phyloP scores from a whole-genome alignment of 2,797 vertebrate species.

The Gila robusta region DNA sequence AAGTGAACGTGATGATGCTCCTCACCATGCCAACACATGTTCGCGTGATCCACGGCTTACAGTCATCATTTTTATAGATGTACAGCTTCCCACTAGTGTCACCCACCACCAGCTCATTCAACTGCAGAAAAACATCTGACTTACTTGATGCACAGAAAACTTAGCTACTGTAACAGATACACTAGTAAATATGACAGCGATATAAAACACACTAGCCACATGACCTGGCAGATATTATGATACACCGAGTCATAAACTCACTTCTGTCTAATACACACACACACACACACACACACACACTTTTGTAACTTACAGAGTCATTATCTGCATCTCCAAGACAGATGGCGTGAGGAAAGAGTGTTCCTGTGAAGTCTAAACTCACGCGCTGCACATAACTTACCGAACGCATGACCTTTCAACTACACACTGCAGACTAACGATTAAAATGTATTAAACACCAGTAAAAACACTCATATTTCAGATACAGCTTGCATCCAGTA shows the following conservation, averaged over 20 bases:
- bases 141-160: background rate
- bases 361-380: slow-evolving; percentile 91
- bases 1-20: background rate
- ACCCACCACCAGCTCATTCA: slow-evolving; percentile 95
- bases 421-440: background rate
- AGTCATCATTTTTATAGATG: slow-evolving; percentile 93
- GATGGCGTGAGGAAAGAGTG: slow-evolving; percentile 92
- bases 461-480: background rate
- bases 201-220: background rate
- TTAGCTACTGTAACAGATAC: background rate
- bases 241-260: background rate
- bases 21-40: slow-evolving; percentile 94
- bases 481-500: background rate
- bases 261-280: background rate
- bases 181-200: background rate
- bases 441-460: background rate
- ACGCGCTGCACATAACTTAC: slow-evolving; percentile 92
- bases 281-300: background rate
- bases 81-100: slow-evolving; percentile 92
- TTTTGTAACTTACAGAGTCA: slow-evolving; percentile 79
- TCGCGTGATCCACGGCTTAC: slow-evolving; percentile 89
- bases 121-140: slow-evolving; percentile 68
- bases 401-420: slow-evolving; percentile 81
- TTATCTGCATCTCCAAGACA: slow-evolving; percentile 96
- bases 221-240: background rate